Evolutionary conservation across 2,113 vertebrate genomes (phyloP).

Genomic region (Centropristis striata): DNA sequence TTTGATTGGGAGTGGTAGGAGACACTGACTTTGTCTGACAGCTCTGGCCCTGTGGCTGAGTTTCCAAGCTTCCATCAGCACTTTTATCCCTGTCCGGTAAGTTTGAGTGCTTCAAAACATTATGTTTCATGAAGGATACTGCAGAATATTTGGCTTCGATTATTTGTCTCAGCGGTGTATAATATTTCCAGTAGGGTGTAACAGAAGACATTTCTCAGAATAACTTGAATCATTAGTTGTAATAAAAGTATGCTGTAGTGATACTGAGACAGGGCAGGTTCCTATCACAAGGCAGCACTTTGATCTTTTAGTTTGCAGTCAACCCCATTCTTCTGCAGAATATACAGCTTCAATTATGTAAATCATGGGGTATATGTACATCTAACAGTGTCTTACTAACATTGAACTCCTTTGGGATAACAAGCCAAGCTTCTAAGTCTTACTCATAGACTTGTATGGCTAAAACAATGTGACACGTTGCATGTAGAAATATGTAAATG

Average conservation of each 20-base stretch:
- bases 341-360: background rate
- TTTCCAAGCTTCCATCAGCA: slow-evolving; percentile 45
- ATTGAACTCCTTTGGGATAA: background rate
- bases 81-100: background rate
- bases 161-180: background rate
- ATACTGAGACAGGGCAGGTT: background rate
- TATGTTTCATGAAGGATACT: slow-evolving; percentile 20
- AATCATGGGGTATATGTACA: background rate
- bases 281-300: background rate
- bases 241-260: background rate
- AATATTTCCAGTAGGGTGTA: background rate
- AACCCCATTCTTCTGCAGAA: too few relatives aligned
- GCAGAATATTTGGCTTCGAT: slow-evolving; percentile 4
- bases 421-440: background rate
- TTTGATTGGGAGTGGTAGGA: slow-evolving; percentile 32
- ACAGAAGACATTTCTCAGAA: background rate
- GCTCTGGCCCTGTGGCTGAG: slow-evolving; percentile 18
- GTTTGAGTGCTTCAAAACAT: slow-evolving; percentile 13
- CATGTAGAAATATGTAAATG: background rate
- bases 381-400: background rate
- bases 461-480: background rate
- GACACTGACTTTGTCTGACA: slow-evolving; percentile 30
- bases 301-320: background rate
- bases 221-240: background rate
- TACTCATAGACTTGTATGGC: too few relatives aligned